Base-by-base conservation (phyloP, 2,113 vertebrate genomes). In the Rattus rattus region DNA sequence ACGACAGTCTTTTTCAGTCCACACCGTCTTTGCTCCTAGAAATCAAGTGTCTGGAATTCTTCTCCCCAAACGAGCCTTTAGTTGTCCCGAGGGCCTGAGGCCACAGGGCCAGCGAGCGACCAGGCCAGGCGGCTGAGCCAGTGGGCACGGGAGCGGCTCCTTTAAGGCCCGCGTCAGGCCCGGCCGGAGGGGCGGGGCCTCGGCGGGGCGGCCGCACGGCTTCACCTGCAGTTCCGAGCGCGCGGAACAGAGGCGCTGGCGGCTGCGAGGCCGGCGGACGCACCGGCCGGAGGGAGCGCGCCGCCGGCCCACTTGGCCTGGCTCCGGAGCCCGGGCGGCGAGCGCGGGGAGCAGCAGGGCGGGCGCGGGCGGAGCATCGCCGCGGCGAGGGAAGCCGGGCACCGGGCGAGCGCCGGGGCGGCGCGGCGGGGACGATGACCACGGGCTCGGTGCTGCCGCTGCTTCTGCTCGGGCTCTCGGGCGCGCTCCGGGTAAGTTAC, bases 151-250 rank as follows among this genome's bases (percentile, higher is more conserved):
- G 93, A 52, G 90, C 81, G 86, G 85, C 39, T 61, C 91, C 98
- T 98, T 98, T 98, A 98, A 98, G 98, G 97, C 90, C 88, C 96
- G 97, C 97, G 75, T 94, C 92, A 93, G 70, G 95, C 95, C 85
- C 79, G 88, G 98, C 96, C 96, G 30, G 92, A 94, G 98, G 96
- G 98, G 98, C 98, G 98, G 98, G 97, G 97, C 83, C 36, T 97
- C 54, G 92, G 96, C 79, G 73, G 49, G 98, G 94, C 97, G 22
- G 96, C 98, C 86, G 96, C 73, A 96, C 97, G 94, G 96, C 97
- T 98, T 97, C 98, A 98, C 98, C 98, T 98, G 98, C 98, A 97
- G 97, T 90, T 97, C 94, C 65, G 94, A 97, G 97, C 97, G 94
- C 96, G 97, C 97, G 94, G 84, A 91, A 30, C 96, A 94, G 95